A percentile compares a stretch with the other conserved stretches of the same genome.
These are phyloP conservation scores for Rhynchophorus ferrugineus DNA, from an alignment of 1,140 invertebrate species.

Conservation along the genomic window DNA sequence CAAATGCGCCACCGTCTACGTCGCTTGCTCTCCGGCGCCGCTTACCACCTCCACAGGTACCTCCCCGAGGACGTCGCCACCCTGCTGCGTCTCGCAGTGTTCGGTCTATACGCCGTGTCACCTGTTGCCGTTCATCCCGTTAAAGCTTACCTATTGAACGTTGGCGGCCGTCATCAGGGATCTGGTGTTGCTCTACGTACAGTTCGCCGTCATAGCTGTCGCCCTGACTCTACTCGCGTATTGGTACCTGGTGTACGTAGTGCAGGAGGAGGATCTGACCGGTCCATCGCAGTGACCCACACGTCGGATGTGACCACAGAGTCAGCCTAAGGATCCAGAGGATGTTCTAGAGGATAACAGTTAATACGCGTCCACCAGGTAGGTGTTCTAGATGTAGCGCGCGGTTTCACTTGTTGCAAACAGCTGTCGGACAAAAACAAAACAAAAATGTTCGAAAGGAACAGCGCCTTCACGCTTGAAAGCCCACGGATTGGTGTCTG, in stretches of 20 bases:
- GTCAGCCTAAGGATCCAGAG: no score
- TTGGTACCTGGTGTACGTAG: background rate
- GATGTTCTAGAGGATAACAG: no score
- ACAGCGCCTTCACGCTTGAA: no score
- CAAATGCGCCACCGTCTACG: background rate
- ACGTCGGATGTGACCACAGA: no score
- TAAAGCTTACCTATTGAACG: background rate
- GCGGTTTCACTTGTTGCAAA: no score
- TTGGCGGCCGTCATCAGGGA: background rate
- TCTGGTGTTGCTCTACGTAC: background rate
- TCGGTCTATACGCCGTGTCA: background rate
- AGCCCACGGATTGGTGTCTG: no score
- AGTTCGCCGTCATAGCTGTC: background rate
- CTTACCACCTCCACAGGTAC: background rate
- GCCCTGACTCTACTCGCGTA: background rate
- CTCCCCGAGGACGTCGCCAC: background rate
- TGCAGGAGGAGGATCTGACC: background rate
- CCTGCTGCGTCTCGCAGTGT: background rate
- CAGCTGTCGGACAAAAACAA: no score
- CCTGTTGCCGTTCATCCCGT: background rate
- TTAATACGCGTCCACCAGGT: no score
- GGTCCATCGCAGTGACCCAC: background rate
- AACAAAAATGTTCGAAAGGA: no score
- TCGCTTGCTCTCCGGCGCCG: background rate
- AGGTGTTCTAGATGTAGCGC: no score